These are phyloP conservation scores for Trichogramma evanescens DNA, from an alignment of 2,888 invertebrate species.

Conservation along the genomic window DNA sequence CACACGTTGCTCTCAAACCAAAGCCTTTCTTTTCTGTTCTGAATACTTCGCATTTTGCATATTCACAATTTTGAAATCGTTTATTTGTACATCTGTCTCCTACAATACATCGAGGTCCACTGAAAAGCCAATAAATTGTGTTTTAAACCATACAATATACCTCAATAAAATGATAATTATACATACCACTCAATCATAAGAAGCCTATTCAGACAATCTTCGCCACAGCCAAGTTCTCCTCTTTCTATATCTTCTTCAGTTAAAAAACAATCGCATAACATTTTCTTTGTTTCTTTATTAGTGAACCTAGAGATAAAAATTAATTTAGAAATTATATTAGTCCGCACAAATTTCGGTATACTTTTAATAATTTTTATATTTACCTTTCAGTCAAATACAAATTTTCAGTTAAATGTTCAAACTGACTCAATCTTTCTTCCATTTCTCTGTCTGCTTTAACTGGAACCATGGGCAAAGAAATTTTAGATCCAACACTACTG, in stretches of 20 bases:
- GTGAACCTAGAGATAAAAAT: conserved; percentile 50
- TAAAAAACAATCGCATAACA: conserved; percentile 92
- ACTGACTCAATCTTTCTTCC: conserved; percentile 62
- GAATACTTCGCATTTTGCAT: conserved; percentile 79
- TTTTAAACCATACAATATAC: neutral
- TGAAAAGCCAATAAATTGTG: conserved; percentile 46
- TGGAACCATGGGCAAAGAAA: conserved; percentile 47
- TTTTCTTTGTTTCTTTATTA: conserved; percentile 84
- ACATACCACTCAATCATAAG: conserved; percentile 96
- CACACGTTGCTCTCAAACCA: conserved; percentile 73
- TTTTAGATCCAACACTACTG: conserved; percentile 35
- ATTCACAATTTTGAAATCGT: conserved; percentile 81
- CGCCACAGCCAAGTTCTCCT: conserved; percentile 85
- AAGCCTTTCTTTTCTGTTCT: conserved; percentile 92
- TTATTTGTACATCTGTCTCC: conserved; percentile 89
- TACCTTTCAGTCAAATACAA: conserved; percentile 74
- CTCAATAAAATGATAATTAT: conserved; percentile 4
- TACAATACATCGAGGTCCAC: conserved; percentile 84
- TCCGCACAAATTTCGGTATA: neutral
- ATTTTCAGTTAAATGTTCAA: conserved; percentile 77
- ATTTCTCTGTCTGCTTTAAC: conserved; percentile 52
- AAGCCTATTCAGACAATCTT: conserved; percentile 91
- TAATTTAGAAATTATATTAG: conserved; percentile 1
- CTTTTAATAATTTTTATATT: conserved; percentile 19
- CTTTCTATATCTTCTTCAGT: conserved; percentile 79